phyloP scores from a whole-genome alignment of 2,888 invertebrate genomes.

The Pyrochroa serraticornis region DNA sequence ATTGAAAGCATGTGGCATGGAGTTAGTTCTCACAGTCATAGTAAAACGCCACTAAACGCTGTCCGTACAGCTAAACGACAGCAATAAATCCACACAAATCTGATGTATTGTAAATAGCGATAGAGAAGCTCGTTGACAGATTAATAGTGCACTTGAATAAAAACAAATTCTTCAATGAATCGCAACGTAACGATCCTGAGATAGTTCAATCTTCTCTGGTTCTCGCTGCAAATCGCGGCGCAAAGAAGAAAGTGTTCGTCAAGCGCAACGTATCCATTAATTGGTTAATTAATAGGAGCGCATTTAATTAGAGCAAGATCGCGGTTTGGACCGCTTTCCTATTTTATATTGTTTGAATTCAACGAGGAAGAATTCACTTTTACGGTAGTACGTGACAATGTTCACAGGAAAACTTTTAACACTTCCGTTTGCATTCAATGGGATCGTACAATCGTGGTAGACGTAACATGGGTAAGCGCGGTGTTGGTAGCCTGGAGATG shows the following conservation, averaged over 20 bases:
- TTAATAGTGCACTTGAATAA: slow-evolving; percentile 2
- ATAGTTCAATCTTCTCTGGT: too few species aligned
- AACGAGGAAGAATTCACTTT: neutral
- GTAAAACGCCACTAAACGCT: too few species aligned
- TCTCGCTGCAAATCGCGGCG: too few species aligned
- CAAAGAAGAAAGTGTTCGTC: too few species aligned
- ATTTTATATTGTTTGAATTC: neutral
- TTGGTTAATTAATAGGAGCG: neutral
- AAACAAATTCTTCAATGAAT: neutral
- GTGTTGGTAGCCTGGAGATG: too few species aligned
- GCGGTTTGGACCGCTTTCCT: neutral
- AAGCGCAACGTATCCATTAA: neutral
- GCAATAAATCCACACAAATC: slow-evolving; percentile 12
- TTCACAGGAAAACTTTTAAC: neutral
- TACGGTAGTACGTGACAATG: neutral
- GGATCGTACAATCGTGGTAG: too few species aligned
- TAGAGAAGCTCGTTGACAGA: slow-evolving; percentile 10
- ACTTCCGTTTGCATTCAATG: too few species aligned
- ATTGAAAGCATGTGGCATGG: neutral
- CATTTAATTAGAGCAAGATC: neutral
- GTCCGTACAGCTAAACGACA: slow-evolving; percentile 1
- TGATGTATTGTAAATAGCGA: slow-evolving; percentile 7
- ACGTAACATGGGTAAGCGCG: too few species aligned
- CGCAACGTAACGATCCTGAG: too few species aligned
- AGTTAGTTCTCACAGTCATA: slow-evolving; percentile 14